Evolutionary conservation across 2,888 invertebrate species (phyloP).

Genomic region (Nomada fucata): DNA sequence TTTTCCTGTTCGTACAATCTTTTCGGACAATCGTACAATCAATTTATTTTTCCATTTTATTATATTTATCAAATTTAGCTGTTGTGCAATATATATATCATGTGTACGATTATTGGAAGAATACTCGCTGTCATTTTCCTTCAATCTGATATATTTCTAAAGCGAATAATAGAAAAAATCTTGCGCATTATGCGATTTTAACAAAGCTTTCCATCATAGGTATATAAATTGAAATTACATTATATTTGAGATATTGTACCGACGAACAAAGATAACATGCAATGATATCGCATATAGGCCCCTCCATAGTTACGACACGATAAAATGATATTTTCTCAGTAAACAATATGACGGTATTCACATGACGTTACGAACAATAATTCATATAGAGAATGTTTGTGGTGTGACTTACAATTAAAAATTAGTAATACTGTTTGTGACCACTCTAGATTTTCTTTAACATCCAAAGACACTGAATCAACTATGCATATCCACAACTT

Average conservation of each 20-base stretch:
- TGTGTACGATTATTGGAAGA: too few relatives aligned
- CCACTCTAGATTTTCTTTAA: constrained; percentile 37
- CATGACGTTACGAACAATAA: constrained; percentile 10
- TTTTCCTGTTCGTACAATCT: not conserved
- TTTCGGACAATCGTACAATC: too few relatives aligned
- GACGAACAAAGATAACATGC: constrained; percentile 4
- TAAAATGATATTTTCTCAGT: constrained; percentile 1
- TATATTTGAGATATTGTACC: not conserved
- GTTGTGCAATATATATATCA: too few relatives aligned
- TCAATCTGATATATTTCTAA: too few relatives aligned
- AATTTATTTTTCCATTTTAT: not conserved
- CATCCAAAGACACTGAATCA: constrained; percentile 35
- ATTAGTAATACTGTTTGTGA: constrained; percentile 29
- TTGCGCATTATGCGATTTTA: too few relatives aligned
- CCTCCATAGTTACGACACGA: not conserved
- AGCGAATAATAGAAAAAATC: too few relatives aligned
- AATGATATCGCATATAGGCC: constrained; percentile 18
- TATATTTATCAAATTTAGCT: not conserved
- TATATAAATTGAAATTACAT: not conserved
- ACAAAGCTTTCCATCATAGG: not conserved
- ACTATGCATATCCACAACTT: constrained; percentile 17
- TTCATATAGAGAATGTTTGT: constrained; percentile 9
- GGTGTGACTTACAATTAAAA: constrained; percentile 46
- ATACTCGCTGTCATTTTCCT: too few relatives aligned
- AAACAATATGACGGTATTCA: constrained; percentile 17